These are phyloP conservation scores for Euclidia mi DNA, from an alignment of 2,888 invertebrate species.

Conservation along the genomic window DNA sequence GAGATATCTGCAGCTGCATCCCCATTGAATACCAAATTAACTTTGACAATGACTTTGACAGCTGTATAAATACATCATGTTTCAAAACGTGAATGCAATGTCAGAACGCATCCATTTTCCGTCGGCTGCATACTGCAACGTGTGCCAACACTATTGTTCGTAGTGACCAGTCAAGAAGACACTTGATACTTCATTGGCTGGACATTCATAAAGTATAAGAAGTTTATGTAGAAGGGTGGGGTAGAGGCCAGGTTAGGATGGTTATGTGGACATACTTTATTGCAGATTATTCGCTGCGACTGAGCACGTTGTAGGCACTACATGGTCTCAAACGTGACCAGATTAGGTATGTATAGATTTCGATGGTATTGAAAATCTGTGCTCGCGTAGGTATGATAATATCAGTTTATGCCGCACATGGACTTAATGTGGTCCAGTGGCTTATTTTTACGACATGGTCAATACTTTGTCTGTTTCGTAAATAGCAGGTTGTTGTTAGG, in stretches of 20 bases:
- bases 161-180: conserved; percentile 5
- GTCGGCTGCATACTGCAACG: conserved; percentile 22
- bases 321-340: conserved; percentile 44
- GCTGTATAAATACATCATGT: conserved; percentile 21
- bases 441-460: background rate
- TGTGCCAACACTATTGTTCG: conserved; percentile 21
- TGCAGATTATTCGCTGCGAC: conserved; percentile 19
- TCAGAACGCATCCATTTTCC: conserved; percentile 11
- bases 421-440: background rate
- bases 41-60: conserved; percentile 13
- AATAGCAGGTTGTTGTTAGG: background rate
- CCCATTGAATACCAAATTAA: conserved; percentile 19
- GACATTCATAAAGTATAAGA: background rate
- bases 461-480: background rate
- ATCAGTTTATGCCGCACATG: conserved; percentile 13
- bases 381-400: conserved; percentile 10
- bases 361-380: conserved; percentile 2
- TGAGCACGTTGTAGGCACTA: conserved; percentile 33
- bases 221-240: conserved; percentile 7
- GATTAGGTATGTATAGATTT: conserved; percentile 8
- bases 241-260: conserved; percentile 14
- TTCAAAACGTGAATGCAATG: conserved; percentile 23
- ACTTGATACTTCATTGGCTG: background rate
- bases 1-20: background rate
- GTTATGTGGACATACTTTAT: background rate